phyloP scores from a whole-genome alignment of 1,140 invertebrate species.

The Dryas iulia region DNA sequence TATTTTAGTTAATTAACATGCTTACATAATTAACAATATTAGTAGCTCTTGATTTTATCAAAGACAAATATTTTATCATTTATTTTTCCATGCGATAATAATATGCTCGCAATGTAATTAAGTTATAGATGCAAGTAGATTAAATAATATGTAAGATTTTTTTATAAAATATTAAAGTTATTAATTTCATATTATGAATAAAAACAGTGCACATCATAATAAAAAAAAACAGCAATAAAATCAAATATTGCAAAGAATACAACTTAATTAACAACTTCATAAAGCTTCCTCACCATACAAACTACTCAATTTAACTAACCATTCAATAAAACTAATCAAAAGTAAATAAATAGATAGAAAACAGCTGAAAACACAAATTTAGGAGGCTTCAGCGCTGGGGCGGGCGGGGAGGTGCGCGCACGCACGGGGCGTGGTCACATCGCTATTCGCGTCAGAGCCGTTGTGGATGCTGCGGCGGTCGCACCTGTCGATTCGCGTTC shows the following conservation, averaged over 20 bases:
- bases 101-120: not conserved
- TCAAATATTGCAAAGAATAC: too few relatives aligned
- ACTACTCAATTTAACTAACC: too few relatives aligned
- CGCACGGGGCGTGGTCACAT: conserved; percentile 63
- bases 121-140: not conserved
- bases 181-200: too few relatives aligned
- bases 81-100: not conserved
- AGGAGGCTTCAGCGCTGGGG: conserved; percentile 58
- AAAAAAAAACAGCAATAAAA: too few relatives aligned
- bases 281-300: too few relatives aligned
- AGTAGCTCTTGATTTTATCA: not conserved
- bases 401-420: conserved; percentile 65
- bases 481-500: conserved; percentile 49
- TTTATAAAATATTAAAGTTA: too few relatives aligned
- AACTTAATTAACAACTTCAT: too few relatives aligned
- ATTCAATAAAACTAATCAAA: not conserved
- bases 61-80: not conserved
- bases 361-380: conserved; percentile 44
- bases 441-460: conserved; percentile 48
- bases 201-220: too few relatives aligned
- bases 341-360: not conserved
- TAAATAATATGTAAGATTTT: not conserved
- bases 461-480: conserved; percentile 66
- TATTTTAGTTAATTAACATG: not conserved
- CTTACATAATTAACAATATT: not conserved